These are phyloP conservation scores for Elysia crispata DNA, from an alignment of 2,888 invertebrate species.

Conservation along the genomic window DNA sequence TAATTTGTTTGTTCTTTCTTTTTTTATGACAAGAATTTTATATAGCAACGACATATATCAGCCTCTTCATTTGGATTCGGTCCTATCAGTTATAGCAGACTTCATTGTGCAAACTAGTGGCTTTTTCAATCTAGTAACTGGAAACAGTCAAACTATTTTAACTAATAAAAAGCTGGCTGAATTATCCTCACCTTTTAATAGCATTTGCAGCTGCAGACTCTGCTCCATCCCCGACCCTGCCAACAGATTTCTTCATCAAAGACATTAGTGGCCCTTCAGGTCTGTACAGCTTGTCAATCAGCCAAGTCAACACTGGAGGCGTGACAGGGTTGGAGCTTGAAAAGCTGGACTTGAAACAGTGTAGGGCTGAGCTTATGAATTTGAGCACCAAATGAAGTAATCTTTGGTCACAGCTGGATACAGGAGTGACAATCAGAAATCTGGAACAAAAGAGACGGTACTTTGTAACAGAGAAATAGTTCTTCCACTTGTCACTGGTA, in stretches of 20 bases:
- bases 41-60: too few species aligned
- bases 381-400: conserved; percentile 69
- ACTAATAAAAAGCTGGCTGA: too few species aligned
- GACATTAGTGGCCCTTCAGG: conserved; percentile 71
- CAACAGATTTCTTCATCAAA: conserved; percentile 62
- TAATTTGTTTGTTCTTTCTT: too few species aligned
- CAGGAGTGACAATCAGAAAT: conserved; percentile 72
- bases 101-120: too few species aligned
- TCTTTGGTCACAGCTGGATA: conserved; percentile 71
- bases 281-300: conserved; percentile 70
- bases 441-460: conserved; percentile 55
- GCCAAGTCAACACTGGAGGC: conserved; percentile 55
- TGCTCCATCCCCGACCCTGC: conserved; percentile 2
- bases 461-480: too few species aligned
- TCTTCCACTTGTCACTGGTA: too few species aligned
- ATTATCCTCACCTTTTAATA: too few species aligned
- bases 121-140: too few species aligned
- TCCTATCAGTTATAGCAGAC: too few species aligned
- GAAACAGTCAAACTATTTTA: too few species aligned
- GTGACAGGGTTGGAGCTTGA: conserved; percentile 37
- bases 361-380: conserved; percentile 64
- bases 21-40: too few species aligned
- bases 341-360: conserved; percentile 46
- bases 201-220: conserved; percentile 1
- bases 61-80: too few species aligned